Conservation (phyloP, 1,140 invertebrate species). For the Alviniconcha marisindica region DNA sequence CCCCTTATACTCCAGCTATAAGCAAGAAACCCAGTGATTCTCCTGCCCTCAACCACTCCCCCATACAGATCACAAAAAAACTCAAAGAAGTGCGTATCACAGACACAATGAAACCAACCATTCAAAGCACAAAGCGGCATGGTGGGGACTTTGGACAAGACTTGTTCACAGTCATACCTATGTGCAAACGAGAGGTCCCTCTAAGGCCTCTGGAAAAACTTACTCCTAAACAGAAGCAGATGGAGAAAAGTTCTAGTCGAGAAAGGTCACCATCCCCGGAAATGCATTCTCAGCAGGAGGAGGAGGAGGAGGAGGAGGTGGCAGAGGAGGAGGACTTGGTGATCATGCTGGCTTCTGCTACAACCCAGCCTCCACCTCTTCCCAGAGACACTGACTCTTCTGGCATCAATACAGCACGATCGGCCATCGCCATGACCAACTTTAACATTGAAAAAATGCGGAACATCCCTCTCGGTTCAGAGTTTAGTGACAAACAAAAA, state of each 20-base stretch:
- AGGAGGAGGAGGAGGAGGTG: neutral
- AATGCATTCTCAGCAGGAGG: neutral
- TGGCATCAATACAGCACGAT: constrained; percentile 6
- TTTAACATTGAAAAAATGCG: constrained; percentile 24
- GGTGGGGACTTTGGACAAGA: constrained; percentile 14
- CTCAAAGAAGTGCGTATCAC: neutral
- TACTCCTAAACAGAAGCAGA: constrained; percentile 49
- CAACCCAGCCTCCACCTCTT: neutral
- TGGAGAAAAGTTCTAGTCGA: neutral
- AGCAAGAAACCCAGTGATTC: neutral
- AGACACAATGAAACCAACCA: constrained; percentile 16
- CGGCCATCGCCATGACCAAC: constrained; percentile 21
- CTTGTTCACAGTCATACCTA: constrained; percentile 28
- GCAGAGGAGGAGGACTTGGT: neutral
- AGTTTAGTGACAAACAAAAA: neutral
- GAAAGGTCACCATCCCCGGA: constrained; percentile 6
- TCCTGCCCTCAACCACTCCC: neutral
- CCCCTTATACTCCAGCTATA: neutral
- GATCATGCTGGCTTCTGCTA: constrained; percentile 1
- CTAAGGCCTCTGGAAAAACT: constrained; percentile 59
- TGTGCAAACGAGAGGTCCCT: constrained; percentile 45
- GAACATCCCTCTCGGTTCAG: neutral
- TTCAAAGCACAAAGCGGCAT: neutral
- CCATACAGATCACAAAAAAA: constrained; percentile 8
- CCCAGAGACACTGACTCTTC: neutral